Conservation (phyloP, 2,888 invertebrate species). For the Orchesella flavescens region DNA sequence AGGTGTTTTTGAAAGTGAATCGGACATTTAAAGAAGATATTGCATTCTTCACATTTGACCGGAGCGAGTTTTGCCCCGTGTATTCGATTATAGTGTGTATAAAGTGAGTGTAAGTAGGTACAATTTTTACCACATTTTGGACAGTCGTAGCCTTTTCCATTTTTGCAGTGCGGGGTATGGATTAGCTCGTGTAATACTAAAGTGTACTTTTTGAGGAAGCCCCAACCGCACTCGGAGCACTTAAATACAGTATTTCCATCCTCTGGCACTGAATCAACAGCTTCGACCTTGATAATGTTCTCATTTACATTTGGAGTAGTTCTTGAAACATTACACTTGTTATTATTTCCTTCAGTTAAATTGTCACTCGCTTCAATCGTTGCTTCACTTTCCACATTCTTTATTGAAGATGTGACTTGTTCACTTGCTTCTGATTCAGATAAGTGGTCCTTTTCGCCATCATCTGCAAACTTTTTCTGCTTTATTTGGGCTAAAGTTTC, state of each 20-base stretch:
- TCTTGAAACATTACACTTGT: background rate
- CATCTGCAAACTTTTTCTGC: no score
- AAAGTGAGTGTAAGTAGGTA: background rate
- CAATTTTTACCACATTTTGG: conserved; percentile 4
- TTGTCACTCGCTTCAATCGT: no score
- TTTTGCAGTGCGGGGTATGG: conserved; percentile 14
- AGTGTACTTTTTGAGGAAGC: background rate
- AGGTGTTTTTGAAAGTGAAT: background rate
- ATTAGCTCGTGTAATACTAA: conserved; percentile 9
- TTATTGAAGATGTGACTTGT: no score
- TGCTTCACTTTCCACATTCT: no score
- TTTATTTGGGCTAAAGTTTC: no score
- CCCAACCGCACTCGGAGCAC: conserved; percentile 3
- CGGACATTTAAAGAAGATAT: background rate
- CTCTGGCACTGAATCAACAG: no score
- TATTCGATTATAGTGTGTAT: conserved; percentile 8
- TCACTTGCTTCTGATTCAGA: no score
- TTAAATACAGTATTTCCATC: background rate
- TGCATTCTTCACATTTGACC: conserved; percentile 6
- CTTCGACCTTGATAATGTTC: background rate
- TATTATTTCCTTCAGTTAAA: no score
- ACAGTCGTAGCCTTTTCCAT: conserved; percentile 8
- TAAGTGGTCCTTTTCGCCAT: no score
- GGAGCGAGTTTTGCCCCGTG: background rate
- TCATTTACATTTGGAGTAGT: no score